Evolutionary conservation across 2,113 vertebrate species (phyloP), one percentile per base, ranked within the genome.

Genomic region (Oxyruncus cristatus): DNA sequence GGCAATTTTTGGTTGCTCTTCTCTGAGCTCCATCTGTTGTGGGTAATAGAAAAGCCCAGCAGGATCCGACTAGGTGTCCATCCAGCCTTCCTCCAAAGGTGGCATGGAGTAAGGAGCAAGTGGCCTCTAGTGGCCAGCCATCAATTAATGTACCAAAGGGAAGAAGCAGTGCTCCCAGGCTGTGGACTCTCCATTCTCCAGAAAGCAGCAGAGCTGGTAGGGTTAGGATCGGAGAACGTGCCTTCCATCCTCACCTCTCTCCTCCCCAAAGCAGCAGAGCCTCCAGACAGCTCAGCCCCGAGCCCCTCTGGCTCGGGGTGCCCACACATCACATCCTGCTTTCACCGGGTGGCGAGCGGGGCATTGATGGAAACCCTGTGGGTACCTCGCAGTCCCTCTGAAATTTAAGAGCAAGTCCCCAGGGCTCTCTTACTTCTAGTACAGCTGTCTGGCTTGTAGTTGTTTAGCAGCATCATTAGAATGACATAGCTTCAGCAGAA

Each of bases 41-140:
- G 35, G 67, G 46, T 76, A 50, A 33, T 30, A 82, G 84, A 56
- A 91, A 81, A 22, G 11, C 42, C 68, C 20, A 59, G 52, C 65
- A 52, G 39, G 61, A 84, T 89, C 30, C 2, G 4, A 27, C 41
- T 12, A 37, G 58, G 66, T 76, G 55, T 76, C 75, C 37, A 6
- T 72, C 49, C 53, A 15, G 24, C 76, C 73, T 85, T 80, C 35
- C 59, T 91, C 39, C 56, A 44, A 76, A 27, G 83, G 89, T 81
- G 74, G 50, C 52, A 19, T 35, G 35, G 84, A 65, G 12, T 55
- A 28, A 91, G 86, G 72, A 94, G 50, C 89, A 96, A 49, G 95
- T 95, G 96, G 83, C 96, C 94, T 92, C 91, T 93, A 93, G 95
- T 44, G 94, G 95, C 91, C 79, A 65, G 33, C 44, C 68, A 19